Conservation (phyloP, 2,113 vertebrate species). For the Hydropotes inermis region DNA sequence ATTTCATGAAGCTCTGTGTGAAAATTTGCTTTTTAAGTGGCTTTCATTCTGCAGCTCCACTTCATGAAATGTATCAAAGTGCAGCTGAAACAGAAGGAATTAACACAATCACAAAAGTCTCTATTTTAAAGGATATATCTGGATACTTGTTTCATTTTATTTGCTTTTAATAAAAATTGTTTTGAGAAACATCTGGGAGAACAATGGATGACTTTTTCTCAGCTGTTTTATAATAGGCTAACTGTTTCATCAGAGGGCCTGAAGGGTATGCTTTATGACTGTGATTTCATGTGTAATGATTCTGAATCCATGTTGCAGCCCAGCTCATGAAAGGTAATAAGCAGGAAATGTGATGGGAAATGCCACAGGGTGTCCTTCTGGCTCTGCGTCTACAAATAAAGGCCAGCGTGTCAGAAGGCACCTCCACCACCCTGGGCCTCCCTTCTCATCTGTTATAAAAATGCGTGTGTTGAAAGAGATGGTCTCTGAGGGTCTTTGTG, state of each 20-base stretch:
- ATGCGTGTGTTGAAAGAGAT: background rate
- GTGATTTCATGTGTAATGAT: background rate
- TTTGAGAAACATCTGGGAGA: conserved; percentile 14
- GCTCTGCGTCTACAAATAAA: background rate
- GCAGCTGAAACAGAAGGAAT: conserved; percentile 24
- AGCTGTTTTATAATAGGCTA: background rate
- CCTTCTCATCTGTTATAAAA: background rate
- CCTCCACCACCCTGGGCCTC: background rate
- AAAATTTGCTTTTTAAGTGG: conserved; percentile 3
- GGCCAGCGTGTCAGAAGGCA: background rate
- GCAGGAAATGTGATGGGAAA: background rate
- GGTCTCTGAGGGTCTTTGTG: background rate
- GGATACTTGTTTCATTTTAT: background rate
- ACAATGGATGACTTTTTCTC: background rate
- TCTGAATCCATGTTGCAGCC: background rate
- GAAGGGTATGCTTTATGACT: background rate
- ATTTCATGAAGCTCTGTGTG: background rate
- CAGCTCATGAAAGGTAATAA: background rate
- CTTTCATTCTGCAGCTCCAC: background rate
- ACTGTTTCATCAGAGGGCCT: background rate
- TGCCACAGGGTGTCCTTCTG: background rate
- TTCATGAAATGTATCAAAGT: background rate
- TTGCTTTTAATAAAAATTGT: conserved; percentile 29
- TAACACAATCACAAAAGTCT: conserved; percentile 25
- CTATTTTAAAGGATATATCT: background rate